These are phyloP conservation scores for Phoeniculus purpureus DNA, from an alignment of 2,797 vertebrate genomes.

Conservation along the genomic window DNA sequence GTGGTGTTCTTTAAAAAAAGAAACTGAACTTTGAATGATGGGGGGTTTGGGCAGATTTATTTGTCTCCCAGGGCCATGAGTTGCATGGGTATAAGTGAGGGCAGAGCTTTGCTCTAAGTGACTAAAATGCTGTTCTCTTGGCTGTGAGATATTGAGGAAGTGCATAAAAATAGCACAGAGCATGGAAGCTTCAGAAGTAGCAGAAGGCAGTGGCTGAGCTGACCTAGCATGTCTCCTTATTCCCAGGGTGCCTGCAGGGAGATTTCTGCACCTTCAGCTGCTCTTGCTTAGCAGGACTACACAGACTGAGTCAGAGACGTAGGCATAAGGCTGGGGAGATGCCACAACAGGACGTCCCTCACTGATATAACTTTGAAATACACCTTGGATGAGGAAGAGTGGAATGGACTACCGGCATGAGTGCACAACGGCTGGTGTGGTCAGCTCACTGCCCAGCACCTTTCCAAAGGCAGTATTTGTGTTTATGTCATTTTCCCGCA, in stretches of 20 bases:
- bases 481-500: not conserved
- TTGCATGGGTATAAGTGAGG: not conserved
- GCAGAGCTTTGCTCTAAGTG: conserved; percentile 3
- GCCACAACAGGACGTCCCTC: not conserved
- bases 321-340: not conserved
- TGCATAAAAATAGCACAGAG: conserved; percentile 2
- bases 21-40: conserved; percentile 22
- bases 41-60: conserved; percentile 37
- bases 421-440: not conserved
- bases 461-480: not conserved
- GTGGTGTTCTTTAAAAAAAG: not conserved
- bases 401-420: rapidly evolving
- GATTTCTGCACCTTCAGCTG: not conserved
- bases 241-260: not conserved
- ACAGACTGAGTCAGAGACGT: too few relatives aligned
- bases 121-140: not conserved
- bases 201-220: not conserved
- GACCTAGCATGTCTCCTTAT: rapidly evolving
- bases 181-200: not conserved
- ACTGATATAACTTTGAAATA: rapidly evolving
- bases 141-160: not conserved
- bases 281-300: not conserved
- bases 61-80: conserved; percentile 25
- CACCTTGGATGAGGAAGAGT: not conserved
- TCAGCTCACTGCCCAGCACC: not conserved